These are phyloP conservation scores for Acipenser transmontanus DNA, from an alignment of 2,797 vertebrate genomes.

Conservation along the genomic window DNA sequence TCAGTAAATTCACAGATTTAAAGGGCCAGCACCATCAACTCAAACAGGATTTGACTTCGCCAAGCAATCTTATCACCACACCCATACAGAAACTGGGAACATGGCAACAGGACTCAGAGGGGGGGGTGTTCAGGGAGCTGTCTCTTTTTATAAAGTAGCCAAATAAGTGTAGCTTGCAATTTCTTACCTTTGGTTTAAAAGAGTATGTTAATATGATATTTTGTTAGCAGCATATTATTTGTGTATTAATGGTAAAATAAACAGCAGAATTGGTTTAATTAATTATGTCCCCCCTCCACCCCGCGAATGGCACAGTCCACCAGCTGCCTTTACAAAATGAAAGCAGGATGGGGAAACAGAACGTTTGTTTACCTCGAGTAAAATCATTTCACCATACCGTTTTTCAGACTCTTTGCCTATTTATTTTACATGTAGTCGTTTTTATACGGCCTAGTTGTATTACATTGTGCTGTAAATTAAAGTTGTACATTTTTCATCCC, in stretches of 20 bases:
- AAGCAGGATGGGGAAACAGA: constrained; percentile 57
- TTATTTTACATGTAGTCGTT: too few species aligned
- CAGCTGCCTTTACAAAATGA: constrained; percentile 55
- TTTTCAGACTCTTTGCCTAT: too few species aligned
- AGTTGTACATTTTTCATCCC: constrained; percentile 4
- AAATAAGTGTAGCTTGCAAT: too few species aligned
- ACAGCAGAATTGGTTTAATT: background rate
- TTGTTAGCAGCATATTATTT: too few species aligned
- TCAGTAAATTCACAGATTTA: constrained; percentile 25
- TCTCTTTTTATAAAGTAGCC: too few species aligned
- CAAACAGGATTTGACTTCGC: constrained; percentile 47
- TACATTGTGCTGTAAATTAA: constrained; percentile 19
- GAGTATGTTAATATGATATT: background rate
- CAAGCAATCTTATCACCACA: constrained; percentile 68
- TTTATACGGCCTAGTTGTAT: constrained; percentile 26
- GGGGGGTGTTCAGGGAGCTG: constrained; percentile 40
- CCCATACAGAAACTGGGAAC: constrained; percentile 70
- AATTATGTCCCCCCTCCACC: constrained; percentile 18
- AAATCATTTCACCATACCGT: too few species aligned
- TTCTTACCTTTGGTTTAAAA: background rate
- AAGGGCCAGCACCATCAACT: constrained; percentile 28
- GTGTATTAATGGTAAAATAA: background rate
- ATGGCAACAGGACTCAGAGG: constrained; percentile 60
- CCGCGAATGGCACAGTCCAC: constrained; percentile 52
- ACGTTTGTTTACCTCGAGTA: constrained; percentile 32